Conservation (phyloP, 2,888 invertebrate species). For the Xestia rhomboidea region DNA sequence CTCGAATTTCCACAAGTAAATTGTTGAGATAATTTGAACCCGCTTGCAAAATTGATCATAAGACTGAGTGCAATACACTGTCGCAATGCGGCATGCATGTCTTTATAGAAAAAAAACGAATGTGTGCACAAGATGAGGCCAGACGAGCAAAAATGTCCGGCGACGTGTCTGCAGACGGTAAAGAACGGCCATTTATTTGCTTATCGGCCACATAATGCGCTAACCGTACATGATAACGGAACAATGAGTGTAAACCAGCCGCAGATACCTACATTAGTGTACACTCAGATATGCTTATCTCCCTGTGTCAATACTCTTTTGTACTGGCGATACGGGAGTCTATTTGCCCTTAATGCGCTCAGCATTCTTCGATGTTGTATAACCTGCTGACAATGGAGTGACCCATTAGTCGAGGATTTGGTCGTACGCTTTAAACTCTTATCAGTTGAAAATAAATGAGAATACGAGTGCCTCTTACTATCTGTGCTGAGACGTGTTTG, state of each 20-base stretch:
- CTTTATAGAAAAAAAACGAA: constrained; percentile 39
- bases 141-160: constrained; percentile 66
- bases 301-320: constrained; percentile 89
- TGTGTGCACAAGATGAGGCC: constrained; percentile 57
- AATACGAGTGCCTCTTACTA: constrained; percentile 65
- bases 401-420: constrained; percentile 82
- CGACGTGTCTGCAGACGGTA: constrained; percentile 70
- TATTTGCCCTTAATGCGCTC: constrained; percentile 88
- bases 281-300: constrained; percentile 88
- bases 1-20: constrained; percentile 17
- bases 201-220: constrained; percentile 88
- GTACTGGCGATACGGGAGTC: constrained; percentile 88
- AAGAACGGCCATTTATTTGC: constrained; percentile 83
- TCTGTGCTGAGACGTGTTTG: constrained; percentile 69
- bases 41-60: constrained; percentile 29
- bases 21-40: constrained; percentile 16
- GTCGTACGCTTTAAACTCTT: constrained; percentile 74
- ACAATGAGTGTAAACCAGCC: constrained; percentile 87
- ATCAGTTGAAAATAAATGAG: constrained; percentile 73
- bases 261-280: constrained; percentile 85
- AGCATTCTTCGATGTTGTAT: constrained; percentile 86
- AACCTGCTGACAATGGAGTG: constrained; percentile 82
- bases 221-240: constrained; percentile 88
- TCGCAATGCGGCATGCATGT: constrained; percentile 50
- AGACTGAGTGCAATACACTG: constrained; percentile 44